These are phyloP conservation scores for Danaus melanippus DNA, from an alignment of 1,140 invertebrate species.

Conservation along the genomic window DNA sequence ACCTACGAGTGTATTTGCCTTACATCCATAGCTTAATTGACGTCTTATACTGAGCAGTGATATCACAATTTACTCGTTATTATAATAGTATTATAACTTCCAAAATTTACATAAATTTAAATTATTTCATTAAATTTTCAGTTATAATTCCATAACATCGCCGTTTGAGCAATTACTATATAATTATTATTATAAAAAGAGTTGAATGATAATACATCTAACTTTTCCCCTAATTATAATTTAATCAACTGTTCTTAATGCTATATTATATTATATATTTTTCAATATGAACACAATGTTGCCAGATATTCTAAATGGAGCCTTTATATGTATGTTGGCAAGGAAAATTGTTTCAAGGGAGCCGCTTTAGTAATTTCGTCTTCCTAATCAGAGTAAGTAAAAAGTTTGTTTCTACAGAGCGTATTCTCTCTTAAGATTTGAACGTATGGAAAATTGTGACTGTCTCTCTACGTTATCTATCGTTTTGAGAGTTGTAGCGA, in stretches of 20 bases:
- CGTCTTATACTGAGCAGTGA: conserved; percentile 15
- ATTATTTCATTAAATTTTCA: too few species aligned
- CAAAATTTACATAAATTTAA: too few species aligned
- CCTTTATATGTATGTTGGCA: conserved; percentile 20
- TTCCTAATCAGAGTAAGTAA: conserved; percentile 16
- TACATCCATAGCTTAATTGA: conserved; percentile 38
- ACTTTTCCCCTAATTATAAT: too few species aligned
- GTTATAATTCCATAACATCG: too few species aligned
- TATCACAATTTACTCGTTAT: too few species aligned
- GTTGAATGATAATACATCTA: too few species aligned
- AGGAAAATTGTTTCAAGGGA: conserved; percentile 32
- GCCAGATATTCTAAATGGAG: conserved; percentile 27
- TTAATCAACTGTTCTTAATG: too few species aligned
- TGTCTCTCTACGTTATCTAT: too few species aligned
- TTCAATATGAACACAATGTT: conserved; percentile 34
- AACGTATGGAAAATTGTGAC: conserved; percentile 2
- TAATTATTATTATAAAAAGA: too few species aligned
- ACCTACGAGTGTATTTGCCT: conserved; percentile 35
- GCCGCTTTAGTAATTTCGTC: conserved; percentile 30
- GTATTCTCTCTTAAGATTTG: neutral
- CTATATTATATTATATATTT: conserved; percentile 23
- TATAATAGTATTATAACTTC: too few species aligned
- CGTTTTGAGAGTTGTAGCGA: neutral
- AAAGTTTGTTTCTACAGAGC: neutral
- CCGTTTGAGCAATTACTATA: too few species aligned